A percentile compares a stretch with the other conserved stretches of the same genome.
phyloP scores from a whole-genome alignment of 1,140 invertebrate genomes.

The Reticulitermes speratus region DNA sequence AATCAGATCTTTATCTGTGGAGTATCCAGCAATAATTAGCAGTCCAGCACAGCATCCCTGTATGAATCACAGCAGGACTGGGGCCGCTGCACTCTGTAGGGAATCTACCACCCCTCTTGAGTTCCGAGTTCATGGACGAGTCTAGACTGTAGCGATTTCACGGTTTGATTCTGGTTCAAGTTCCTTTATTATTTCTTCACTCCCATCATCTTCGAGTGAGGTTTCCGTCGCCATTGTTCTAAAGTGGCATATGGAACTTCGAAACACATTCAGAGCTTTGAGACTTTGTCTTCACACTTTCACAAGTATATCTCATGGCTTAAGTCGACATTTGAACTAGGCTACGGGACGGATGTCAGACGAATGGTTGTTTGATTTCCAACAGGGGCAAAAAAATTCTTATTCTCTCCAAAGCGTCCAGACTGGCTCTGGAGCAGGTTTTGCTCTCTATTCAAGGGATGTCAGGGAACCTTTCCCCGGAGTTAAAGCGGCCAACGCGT shows the following conservation, averaged over 20 bases:
- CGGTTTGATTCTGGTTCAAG: not conserved
- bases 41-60: not conserved
- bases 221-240: not conserved
- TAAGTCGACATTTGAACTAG: no score
- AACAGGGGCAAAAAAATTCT: no score
- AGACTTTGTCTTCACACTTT: no score
- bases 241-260: not conserved
- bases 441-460: no score
- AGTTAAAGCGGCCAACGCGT: no score
- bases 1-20: conserved; percentile 9
- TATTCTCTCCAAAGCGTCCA: no score
- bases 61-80: not conserved
- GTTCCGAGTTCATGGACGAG: not conserved
- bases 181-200: not conserved
- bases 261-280: not conserved
- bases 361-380: no score
- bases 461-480: no score
- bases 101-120: not conserved
- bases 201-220: not conserved
- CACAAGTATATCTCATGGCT: no score
- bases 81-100: not conserved
- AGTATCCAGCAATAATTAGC: not conserved
- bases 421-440: no score
- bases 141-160: not conserved
- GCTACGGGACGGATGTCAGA: no score